phyloP scores from a whole-genome alignment of 2,888 invertebrate genomes.

The Odontocolon sp. region DNA sequence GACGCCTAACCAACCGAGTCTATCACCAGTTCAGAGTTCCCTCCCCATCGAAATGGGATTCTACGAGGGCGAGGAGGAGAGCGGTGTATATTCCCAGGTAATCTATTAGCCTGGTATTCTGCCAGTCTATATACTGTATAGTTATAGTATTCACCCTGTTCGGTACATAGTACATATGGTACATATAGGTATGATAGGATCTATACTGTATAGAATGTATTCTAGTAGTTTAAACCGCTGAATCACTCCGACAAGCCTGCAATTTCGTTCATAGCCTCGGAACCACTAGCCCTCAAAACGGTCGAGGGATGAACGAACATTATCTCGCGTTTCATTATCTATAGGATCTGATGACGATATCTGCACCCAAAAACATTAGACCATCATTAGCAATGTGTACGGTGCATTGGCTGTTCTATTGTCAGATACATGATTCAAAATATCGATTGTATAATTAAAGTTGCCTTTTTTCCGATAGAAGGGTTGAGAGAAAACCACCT shows the following conservation, averaged over 20 bases:
- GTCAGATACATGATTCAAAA: too few relatives aligned
- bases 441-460: too few relatives aligned
- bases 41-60: conserved; percentile 24
- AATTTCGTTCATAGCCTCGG: conserved; percentile 39
- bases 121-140: conserved; percentile 18
- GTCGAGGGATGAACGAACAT: conserved; percentile 7
- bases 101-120: conserved; percentile 50
- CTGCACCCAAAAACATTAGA: too few relatives aligned
- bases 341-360: too few relatives aligned
- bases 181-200: conserved; percentile 20
- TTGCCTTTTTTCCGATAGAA: too few relatives aligned
- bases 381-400: too few relatives aligned
- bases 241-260: conserved; percentile 41
- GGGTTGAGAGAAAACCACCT: too few relatives aligned
- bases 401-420: too few relatives aligned
- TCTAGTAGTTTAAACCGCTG: conserved; percentile 43
- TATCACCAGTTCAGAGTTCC: conserved; percentile 32
- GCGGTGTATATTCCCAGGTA: conserved; percentile 35
- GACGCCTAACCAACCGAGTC: conserved; percentile 50
- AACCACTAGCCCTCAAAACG: conserved; percentile 22
- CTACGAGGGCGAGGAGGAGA: conserved; percentile 22
- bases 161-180: background rate
- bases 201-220: conserved; percentile 27
- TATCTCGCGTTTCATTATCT: background rate
- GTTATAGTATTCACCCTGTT: conserved; percentile 5